Conservation (phyloP, 2,797 vertebrate genomes). For the Muscicapa comitata region DNA sequence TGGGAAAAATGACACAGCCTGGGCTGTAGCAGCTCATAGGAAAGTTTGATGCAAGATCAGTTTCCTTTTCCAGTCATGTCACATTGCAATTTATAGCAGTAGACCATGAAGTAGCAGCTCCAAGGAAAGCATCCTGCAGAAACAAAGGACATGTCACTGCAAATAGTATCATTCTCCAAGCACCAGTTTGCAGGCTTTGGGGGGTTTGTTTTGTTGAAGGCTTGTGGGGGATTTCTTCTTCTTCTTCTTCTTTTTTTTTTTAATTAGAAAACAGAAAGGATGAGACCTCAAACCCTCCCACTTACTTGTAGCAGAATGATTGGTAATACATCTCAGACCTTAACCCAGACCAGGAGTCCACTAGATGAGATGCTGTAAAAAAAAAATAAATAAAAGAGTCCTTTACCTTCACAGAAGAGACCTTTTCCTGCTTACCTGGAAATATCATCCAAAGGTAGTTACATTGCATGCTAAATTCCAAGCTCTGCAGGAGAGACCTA, state of each 20-base stretch:
- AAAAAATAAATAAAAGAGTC: too few relatives aligned
- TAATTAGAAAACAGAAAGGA: not conserved
- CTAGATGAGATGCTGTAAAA: not conserved
- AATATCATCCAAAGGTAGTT: not conserved
- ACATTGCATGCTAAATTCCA: not conserved
- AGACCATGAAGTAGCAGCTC: not conserved
- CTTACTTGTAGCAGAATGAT: not conserved
- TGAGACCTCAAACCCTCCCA: not conserved
- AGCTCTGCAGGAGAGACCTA: not conserved
- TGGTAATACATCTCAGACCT: not conserved
- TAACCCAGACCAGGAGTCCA: not conserved
- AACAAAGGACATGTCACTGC: not conserved
- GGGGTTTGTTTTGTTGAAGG: not conserved
- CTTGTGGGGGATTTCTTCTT: not conserved
- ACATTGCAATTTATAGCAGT: not conserved
- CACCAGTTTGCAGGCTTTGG: not conserved
- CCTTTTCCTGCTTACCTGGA: not conserved
- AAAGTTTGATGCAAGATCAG: constrained; percentile 13
- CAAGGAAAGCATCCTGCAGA: not conserved
- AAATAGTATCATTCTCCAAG: not conserved
- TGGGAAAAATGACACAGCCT: not conserved
- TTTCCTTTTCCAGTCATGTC: not conserved
- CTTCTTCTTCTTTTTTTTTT: not conserved
- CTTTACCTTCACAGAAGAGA: not conserved
- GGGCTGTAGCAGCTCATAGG: not conserved